Conservation (phyloP, 2,113 vertebrate genomes). For the Vicugna pacos region DNA sequence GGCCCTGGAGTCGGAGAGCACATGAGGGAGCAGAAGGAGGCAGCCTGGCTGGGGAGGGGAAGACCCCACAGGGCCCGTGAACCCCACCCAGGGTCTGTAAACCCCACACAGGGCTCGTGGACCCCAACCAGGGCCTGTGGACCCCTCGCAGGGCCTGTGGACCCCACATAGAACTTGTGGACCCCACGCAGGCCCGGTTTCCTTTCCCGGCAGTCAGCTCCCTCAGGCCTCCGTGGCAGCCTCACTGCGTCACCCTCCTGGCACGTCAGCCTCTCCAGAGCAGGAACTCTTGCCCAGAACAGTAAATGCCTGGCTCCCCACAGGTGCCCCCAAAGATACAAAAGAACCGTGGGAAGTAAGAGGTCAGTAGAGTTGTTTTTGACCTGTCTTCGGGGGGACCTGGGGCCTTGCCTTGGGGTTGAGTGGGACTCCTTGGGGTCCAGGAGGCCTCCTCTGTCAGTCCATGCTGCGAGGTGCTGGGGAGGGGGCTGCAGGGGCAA, state of each 20-base stretch:
- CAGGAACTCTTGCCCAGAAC: background rate
- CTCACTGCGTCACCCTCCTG: accelerated
- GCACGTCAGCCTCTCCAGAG: background rate
- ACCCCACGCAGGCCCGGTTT: background rate
- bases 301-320: accelerated
- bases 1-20: background rate
- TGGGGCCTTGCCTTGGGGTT: background rate
- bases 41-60: background rate
- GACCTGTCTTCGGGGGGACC: no score
- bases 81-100: no score
- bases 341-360: background rate
- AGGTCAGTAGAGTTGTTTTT: accelerated
- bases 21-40: background rate
- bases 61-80: background rate
- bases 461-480: background rate
- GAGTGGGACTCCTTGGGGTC: background rate
- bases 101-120: no score
- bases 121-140: no score
- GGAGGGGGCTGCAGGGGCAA: background rate
- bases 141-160: no score
- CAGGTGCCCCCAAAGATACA: background rate
- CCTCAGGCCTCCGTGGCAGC: accelerated
- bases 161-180: no score
- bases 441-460: background rate
- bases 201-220: background rate